Percentiles rank a stretch among this genome's conserved stretches.
Conservation (phyloP, 2,797 vertebrate species). For the Anguilla obscura region DNA sequence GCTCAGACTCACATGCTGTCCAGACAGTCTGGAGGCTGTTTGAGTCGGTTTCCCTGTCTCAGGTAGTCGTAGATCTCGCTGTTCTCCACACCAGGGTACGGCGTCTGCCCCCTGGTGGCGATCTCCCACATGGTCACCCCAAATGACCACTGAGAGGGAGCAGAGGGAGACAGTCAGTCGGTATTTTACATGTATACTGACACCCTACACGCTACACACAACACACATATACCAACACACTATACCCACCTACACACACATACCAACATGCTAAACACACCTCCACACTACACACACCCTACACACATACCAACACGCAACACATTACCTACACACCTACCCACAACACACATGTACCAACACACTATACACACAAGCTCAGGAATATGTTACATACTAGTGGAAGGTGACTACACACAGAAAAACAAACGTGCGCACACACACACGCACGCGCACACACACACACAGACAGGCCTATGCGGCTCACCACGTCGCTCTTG, state of each 20-base stretch:
- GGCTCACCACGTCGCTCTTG: conserved; percentile 87
- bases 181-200: background rate
- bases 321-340: background rate
- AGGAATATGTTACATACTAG: too few relatives aligned
- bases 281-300: background rate
- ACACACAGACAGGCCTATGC: background rate
- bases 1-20: conserved; percentile 80
- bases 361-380: background rate
- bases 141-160: conserved; percentile 82
- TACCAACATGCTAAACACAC: background rate
- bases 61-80: conserved; percentile 93
- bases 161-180: background rate
- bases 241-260: background rate
- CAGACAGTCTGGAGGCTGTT: conserved; percentile 88
- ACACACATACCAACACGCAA: background rate
- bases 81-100: conserved; percentile 91
- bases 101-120: conserved; percentile 87
- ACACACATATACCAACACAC: conserved; percentile 14
- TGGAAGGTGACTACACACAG: background rate
- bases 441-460: background rate
- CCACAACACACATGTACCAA: background rate
- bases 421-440: background rate
- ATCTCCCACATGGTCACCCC: conserved; percentile 97
- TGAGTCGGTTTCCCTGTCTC: conserved; percentile 87
- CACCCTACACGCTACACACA: conserved; percentile 15